Evolutionary conservation across 2,888 invertebrate species (phyloP).

Genomic region (Tiphia femorata): DNA sequence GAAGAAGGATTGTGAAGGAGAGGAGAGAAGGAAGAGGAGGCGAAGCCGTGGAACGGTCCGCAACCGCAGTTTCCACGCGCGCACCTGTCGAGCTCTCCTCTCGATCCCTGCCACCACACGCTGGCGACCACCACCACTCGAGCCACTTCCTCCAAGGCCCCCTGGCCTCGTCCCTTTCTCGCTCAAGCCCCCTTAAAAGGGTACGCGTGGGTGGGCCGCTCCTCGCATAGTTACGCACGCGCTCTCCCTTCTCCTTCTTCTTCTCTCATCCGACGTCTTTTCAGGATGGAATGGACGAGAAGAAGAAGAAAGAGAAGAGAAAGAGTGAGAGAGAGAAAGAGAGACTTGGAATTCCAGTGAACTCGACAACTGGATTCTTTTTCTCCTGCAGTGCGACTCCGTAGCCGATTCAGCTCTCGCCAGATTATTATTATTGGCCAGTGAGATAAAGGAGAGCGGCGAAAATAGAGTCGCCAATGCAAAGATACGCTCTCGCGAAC

Average conservation of each 20-base stretch:
- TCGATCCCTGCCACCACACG: no score
- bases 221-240: constrained; percentile 49
- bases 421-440: no score
- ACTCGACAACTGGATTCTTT: constrained; percentile 37
- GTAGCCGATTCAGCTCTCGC: not conserved
- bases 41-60: not conserved
- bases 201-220: constrained; percentile 54
- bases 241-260: no score
- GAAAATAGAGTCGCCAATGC: no score
- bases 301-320: no score
- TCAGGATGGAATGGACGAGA: not conserved
- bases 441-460: no score
- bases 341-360: constrained; percentile 27
- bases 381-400: not conserved
- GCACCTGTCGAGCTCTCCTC: no score
- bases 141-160: constrained; percentile 15
- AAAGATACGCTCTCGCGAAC: no score
- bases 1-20: constrained; percentile 5
- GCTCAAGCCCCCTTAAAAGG: constrained; percentile 36
- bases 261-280: no score
- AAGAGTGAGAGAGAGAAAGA: no score
- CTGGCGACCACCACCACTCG: no score
- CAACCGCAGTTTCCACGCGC: constrained; percentile 28
- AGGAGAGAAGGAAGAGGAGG: not conserved
- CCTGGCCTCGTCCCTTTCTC: constrained; percentile 27